These are phyloP conservation scores for Paramacrobiotus metropolitanus DNA, from an alignment of 1,140 invertebrate genomes.

Conservation along the genomic window DNA sequence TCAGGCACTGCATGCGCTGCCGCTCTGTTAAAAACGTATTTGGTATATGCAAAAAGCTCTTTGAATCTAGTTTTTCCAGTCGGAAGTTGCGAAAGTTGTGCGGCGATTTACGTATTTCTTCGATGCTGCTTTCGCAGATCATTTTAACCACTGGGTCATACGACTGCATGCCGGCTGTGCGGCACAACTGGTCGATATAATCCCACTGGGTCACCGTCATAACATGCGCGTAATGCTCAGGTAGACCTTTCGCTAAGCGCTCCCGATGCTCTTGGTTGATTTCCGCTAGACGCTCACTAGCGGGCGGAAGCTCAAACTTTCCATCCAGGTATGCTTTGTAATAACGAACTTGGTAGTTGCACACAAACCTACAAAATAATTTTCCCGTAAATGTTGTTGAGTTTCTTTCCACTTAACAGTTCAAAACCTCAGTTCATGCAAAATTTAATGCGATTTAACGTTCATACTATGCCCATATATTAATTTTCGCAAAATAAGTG, in stretches of 20 bases:
- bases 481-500: no score
- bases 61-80: neutral
- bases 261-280: slow-evolving; percentile 15
- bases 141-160: slow-evolving; percentile 14
- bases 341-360: slow-evolving; percentile 19
- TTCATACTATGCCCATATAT: no score
- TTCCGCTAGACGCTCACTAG: slow-evolving; percentile 17
- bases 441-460: no score
- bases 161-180: slow-evolving; percentile 13
- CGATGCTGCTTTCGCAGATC: slow-evolving; percentile 11
- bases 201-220: slow-evolving; percentile 18
- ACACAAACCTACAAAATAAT: no score
- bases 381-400: no score
- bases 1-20: no score
- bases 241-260: slow-evolving; percentile 13
- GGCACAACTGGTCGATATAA: slow-evolving; percentile 18
- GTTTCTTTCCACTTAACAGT: no score
- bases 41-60: neutral
- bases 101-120: neutral
- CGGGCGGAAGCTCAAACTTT: slow-evolving; percentile 13
- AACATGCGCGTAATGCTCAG: slow-evolving; percentile 16
- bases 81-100: neutral
- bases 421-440: no score
- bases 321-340: slow-evolving; percentile 16
- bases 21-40: no score